Conservation (phyloP, 2,888 invertebrate species). For the Clivina fossor region DNA sequence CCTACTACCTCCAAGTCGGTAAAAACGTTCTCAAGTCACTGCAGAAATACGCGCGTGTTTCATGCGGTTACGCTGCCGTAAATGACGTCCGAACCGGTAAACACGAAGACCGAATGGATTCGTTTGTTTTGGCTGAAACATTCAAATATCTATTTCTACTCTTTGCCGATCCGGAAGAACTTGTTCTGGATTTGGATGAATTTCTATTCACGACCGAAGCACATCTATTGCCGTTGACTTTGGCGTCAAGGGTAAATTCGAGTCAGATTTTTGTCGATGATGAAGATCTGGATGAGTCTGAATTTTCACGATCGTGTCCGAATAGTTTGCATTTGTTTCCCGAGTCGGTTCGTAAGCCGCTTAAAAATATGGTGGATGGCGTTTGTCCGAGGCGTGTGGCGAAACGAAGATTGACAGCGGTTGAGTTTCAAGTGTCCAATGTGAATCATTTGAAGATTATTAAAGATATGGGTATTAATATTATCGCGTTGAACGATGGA, state of each 20-base stretch:
- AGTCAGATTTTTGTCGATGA: slow-evolving; percentile 56
- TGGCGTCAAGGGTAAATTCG: slow-evolving; percentile 66
- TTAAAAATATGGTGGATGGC: slow-evolving; percentile 83
- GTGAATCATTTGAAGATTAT: slow-evolving; percentile 84
- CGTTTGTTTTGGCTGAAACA: slow-evolving; percentile 96
- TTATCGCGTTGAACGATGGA: slow-evolving; percentile 86
- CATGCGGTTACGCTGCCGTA: slow-evolving; percentile 97
- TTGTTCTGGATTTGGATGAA: slow-evolving; percentile 79
- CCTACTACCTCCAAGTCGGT: slow-evolving; percentile 92
- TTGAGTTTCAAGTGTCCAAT: slow-evolving; percentile 75
- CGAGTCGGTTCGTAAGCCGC: slow-evolving; percentile 78
- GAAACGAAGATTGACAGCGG: slow-evolving; percentile 65
- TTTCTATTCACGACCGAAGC: slow-evolving; percentile 94
- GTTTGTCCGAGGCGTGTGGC: slow-evolving; percentile 68
- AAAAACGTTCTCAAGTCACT: slow-evolving; percentile 84
- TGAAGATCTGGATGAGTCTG: slow-evolving; percentile 61
- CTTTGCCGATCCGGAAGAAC: slow-evolving; percentile 85
- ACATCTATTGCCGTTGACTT: slow-evolving; percentile 86
- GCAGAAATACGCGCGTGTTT: slow-evolving; percentile 88
- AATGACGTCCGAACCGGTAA: slow-evolving; percentile 88
- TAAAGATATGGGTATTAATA: slow-evolving; percentile 92
- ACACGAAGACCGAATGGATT: slow-evolving; percentile 97
- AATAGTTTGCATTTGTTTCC: slow-evolving; percentile 82
- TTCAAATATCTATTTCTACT: slow-evolving; percentile 95
- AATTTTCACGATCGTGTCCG: slow-evolving; percentile 72